These are phyloP conservation scores for Hesperophylax magnus DNA, from an alignment of 1,140 invertebrate genomes.

Conservation along the genomic window DNA sequence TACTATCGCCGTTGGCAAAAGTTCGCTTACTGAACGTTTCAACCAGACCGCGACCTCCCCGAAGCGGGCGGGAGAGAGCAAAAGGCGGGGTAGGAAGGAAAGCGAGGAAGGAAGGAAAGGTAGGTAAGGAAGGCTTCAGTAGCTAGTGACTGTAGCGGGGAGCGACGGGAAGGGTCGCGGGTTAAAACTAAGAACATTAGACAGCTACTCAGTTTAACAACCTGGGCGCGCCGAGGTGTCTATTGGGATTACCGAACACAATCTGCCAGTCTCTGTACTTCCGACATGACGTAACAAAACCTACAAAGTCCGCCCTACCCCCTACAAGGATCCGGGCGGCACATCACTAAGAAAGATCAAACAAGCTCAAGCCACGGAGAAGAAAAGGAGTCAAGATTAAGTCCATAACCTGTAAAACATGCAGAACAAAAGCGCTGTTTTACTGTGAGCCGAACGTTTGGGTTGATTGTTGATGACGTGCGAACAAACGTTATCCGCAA, in stretches of 20 bases:
- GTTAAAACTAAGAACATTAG: slow-evolving; percentile 58
- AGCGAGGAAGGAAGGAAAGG: too few relatives aligned
- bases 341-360: slow-evolving; percentile 15
- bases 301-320: slow-evolving; percentile 24
- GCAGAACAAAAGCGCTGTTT: background rate
- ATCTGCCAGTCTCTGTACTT: slow-evolving; percentile 56
- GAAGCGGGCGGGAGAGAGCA: background rate
- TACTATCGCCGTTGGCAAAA: background rate
- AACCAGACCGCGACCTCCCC: slow-evolving; percentile 18
- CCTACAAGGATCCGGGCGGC: slow-evolving; percentile 5
- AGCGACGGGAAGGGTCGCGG: slow-evolving; percentile 11
- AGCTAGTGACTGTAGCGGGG: too few relatives aligned
- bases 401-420: background rate
- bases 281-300: slow-evolving; percentile 53
- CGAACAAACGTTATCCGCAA: slow-evolving; percentile 14
- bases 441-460: background rate
- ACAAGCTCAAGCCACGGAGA: slow-evolving; percentile 11
- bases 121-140: too few relatives aligned
- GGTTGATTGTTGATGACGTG: slow-evolving; percentile 15
- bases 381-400: slow-evolving; percentile 24
- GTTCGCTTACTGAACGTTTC: background rate
- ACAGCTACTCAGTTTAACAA: slow-evolving; percentile 58
- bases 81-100: too few relatives aligned
- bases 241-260: slow-evolving; percentile 58
- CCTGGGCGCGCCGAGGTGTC: slow-evolving; percentile 56